A percentile compares a stretch with the other conserved stretches of the same genome.
phyloP scores from a whole-genome alignment of 2,113 vertebrate species.

The Proterorhinus semilunaris region DNA sequence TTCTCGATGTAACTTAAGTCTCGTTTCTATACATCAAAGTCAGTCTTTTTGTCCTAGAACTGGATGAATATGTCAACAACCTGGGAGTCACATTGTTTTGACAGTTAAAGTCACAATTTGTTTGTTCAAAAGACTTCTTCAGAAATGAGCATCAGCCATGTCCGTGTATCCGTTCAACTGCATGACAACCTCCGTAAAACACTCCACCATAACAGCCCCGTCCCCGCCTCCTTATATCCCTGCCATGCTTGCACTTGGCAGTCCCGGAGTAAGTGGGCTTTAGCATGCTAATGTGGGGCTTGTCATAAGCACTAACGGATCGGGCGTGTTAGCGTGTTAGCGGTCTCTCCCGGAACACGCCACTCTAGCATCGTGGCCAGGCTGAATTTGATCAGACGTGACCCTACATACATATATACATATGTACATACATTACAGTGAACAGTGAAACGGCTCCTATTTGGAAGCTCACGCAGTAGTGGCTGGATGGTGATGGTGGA shows the following conservation, averaged over 20 bases:
- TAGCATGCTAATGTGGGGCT: constrained; percentile 57
- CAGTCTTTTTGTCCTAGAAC: no score
- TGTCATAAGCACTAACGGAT: constrained; percentile 51
- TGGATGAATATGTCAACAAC: no score
- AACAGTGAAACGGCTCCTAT: constrained; percentile 6
- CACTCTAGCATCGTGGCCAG: constrained; percentile 24
- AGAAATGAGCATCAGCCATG: not conserved
- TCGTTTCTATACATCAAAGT: no score
- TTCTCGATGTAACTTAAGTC: no score
- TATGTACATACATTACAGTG: constrained; percentile 16
- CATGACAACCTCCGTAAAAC: not conserved
- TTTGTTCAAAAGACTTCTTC: not conserved
- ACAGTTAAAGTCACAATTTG: not conserved
- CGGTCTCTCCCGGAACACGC: not conserved
- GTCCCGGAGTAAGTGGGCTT: constrained; percentile 1
- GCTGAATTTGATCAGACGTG: constrained; percentile 36
- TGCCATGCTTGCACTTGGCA: not conserved
- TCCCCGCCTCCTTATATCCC: not conserved
- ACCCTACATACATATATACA: constrained; percentile 20
- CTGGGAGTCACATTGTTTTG: not conserved
- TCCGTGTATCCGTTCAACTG: not conserved
- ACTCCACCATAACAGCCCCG: not conserved
- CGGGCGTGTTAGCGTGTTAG: constrained; percentile 16
- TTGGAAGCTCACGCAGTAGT: constrained; percentile 16
- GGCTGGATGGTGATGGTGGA: constrained; percentile 7